phyloP scores from a whole-genome alignment of 2,113 vertebrate genomes.

The Prolemur simus region DNA sequence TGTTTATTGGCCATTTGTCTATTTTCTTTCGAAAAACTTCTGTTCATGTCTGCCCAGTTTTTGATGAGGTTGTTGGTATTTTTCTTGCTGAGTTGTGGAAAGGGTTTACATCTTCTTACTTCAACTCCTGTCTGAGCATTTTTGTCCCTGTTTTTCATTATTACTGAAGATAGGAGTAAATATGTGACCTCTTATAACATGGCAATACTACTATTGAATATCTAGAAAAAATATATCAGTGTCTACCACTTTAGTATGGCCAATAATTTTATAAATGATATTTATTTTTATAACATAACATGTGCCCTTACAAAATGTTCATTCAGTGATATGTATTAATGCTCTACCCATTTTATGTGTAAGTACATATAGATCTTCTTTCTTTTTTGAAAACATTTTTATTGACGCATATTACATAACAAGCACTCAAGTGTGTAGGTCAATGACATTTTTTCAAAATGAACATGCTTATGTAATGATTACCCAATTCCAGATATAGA shows the following conservation, averaged over 20 bases:
- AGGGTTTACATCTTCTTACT: not conserved
- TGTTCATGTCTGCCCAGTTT: too few species aligned
- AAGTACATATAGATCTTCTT: not conserved
- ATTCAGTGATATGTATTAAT: not conserved
- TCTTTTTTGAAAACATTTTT: not conserved
- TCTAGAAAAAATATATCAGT: not conserved
- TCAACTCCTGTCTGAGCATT: not conserved
- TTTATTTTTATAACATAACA: not conserved
- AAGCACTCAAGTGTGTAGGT: not conserved
- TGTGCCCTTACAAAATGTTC: not conserved
- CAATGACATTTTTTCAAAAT: not conserved
- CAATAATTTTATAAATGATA: not conserved
- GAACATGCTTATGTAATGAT: not conserved
- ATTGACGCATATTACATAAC: not conserved
- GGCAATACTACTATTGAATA: not conserved
- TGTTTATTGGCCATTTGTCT: too few species aligned
- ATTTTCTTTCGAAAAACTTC: too few species aligned
- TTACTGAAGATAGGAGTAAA: not conserved
- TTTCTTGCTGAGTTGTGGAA: not conserved
- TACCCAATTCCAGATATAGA: not conserved
- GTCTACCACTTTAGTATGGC: not conserved
- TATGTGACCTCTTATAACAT: not conserved
- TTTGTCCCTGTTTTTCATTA: not conserved
- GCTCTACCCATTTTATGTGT: not conserved
- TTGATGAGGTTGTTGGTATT: too few species aligned